Conservation (phyloP, 2,113 vertebrate species). For the Cygnus atratus region DNA sequence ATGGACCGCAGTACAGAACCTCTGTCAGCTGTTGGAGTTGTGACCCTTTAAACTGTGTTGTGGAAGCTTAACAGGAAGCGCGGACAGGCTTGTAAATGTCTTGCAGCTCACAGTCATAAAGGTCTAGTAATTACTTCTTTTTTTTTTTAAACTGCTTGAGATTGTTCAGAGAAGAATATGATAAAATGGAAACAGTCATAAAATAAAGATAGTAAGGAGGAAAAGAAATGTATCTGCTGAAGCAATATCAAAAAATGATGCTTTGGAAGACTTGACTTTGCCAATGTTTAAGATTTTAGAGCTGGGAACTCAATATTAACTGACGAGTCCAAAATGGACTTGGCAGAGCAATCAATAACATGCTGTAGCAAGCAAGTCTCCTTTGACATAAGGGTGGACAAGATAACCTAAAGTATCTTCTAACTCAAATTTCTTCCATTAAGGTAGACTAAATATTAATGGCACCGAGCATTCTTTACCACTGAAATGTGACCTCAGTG, state of each 20-base stretch:
- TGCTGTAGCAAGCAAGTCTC: not conserved
- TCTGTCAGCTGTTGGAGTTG: not conserved
- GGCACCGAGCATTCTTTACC: constrained; percentile 48
- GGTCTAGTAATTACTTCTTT: not conserved
- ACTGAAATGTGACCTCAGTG: constrained; percentile 56
- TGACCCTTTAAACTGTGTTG: not conserved
- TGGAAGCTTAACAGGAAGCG: not conserved
- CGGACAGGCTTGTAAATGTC: not conserved
- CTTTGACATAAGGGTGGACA: constrained; percentile 28
- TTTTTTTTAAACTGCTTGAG: not conserved
- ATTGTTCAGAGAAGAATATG: not conserved
- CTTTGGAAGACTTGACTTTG: not conserved
- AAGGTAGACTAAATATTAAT: constrained; percentile 70
- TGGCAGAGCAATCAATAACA: not conserved
- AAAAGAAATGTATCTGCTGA: not conserved
- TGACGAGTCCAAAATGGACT: not conserved
- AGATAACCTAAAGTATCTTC: constrained; percentile 58
- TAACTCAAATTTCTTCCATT: constrained; percentile 65
- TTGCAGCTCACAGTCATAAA: not conserved
- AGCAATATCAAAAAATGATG: not conserved
- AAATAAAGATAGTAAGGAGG: not conserved
- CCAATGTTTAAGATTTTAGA: not conserved
- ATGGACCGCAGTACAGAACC: not conserved
- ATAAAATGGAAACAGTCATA: not conserved
- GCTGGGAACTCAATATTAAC: not conserved